Percentiles rank a stretch among this genome's conserved stretches.
phyloP scores from a whole-genome alignment of 2,888 invertebrate genomes.

The Meta bourneti region DNA sequence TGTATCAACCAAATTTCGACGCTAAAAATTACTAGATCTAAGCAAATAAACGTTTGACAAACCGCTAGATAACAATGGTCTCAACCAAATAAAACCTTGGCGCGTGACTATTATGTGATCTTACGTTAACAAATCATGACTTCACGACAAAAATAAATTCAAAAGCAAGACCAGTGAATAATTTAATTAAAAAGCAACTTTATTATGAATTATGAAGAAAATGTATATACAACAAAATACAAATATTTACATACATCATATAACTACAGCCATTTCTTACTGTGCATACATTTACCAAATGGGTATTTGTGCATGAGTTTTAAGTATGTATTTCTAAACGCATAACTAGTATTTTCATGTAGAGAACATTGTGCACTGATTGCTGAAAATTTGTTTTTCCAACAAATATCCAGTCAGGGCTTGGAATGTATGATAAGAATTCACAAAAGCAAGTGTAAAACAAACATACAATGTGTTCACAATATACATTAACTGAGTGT shows the following conservation, averaged over 20 bases:
- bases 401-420: neutral
- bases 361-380: neutral
- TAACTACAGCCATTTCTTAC: constrained; percentile 52
- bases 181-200: constrained; percentile 57
- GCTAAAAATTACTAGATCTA: no score
- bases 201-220: constrained; percentile 56
- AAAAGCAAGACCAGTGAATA: no score
- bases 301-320: constrained; percentile 64
- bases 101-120: no score
- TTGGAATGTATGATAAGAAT: neutral
- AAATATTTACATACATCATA: constrained; percentile 64
- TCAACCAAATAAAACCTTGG: no score
- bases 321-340: constrained; percentile 59
- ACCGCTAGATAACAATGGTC: no score
- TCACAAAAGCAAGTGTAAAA: neutral
- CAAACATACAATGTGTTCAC: neutral
- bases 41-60: no score
- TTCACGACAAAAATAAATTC: no score
- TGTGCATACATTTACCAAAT: constrained; percentile 72
- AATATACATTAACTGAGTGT: neutral
- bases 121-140: no score
- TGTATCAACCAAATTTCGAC: no score
- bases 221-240: constrained; percentile 70
- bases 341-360: constrained; percentile 56
- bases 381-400: neutral